Base-by-base conservation (phyloP, 2,888 invertebrate genomes). In the Tachina grossa region DNA sequence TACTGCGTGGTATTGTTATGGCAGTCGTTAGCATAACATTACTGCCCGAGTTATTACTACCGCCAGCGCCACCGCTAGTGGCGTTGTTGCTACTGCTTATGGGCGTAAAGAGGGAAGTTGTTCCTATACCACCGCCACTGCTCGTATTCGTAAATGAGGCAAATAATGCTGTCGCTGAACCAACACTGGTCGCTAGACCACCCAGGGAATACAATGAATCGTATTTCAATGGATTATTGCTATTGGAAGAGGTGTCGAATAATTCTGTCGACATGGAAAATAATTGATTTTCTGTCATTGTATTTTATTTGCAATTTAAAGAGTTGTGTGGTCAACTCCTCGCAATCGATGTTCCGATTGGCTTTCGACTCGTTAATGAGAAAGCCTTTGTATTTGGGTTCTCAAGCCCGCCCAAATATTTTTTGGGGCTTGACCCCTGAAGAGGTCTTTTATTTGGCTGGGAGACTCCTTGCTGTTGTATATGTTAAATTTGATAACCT, bases 271-370 rank as follows among this genome's bases (percentile, higher is more conserved):
- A 92, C 91, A 92, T 91, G 89, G 92, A 89, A 88, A 91, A 92
- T 84, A 92, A 71, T 90, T 92, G 92, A 89, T 93, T 92, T 87
- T 92, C 92, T 89, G 93, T 92, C 92, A 92, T 92, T 87, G 88
- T 90, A 89, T 82, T 63, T 83, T 14, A 63, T n/a, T 65, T 10
- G 31, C 59, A 69, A 69, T 16, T 13, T 14, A 45, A 76, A 78
- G 59, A 80, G 80, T 77, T 85, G 22, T 72, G 13, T 47, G 31
- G 8, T 1, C 41, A 81, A 74, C 80, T 76, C 69, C 43, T 59
- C 6, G 31, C 31, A 6, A 31, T 31, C 31, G 31, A 31, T 81
- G 45, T 72, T 55, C 1, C 45, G 53, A 11, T 61, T n/a, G 69
- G 65, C 63, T 47, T 66, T 61, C 39, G 69, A 72, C 85, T 83